These are phyloP conservation scores for Pachydiplax longipennis DNA, from an alignment of 2,888 invertebrate genomes.

Conservation along the genomic window DNA sequence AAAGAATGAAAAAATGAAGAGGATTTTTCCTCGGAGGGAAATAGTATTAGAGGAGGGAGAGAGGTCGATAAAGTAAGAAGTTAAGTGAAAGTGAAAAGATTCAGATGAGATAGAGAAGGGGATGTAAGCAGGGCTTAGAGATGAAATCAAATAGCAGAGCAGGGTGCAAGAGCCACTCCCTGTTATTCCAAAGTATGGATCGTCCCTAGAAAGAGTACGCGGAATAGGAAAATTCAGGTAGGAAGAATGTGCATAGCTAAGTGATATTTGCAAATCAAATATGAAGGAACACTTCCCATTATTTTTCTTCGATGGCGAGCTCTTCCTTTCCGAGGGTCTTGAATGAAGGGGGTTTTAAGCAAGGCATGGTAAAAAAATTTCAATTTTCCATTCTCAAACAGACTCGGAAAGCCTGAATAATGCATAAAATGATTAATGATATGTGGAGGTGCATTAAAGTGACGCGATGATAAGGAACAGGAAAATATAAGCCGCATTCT, in stretches of 20 bases:
- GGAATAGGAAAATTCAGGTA: background rate
- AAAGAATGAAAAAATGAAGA: slow-evolving; percentile 17
- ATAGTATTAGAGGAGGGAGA: background rate
- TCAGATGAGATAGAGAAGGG: background rate
- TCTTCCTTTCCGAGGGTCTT: background rate
- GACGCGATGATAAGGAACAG: background rate
- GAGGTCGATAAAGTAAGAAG: slow-evolving; percentile 22
- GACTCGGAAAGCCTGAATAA: background rate
- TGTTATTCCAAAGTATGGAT: background rate
- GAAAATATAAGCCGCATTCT: background rate
- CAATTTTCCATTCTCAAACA: background rate
- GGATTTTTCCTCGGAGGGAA: background rate
- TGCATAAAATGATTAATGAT: background rate
- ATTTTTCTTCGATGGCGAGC: background rate
- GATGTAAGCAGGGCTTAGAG: background rate
- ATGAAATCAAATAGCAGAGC: background rate
- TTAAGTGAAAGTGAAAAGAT: slow-evolving; percentile 44
- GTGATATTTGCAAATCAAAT: background rate
- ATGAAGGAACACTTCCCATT: background rate
- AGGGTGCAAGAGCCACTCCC: background rate
- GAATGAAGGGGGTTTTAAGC: background rate
- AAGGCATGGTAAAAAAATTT: background rate
- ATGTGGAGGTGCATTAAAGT: background rate
- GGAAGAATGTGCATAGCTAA: background rate
- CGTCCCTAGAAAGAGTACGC: background rate